A percentile compares a stretch with the other conserved stretches of the same genome.
These are phyloP conservation scores for Drosophila kambysellisi DNA, from an alignment of 2,888 invertebrate species.

Conservation along the genomic window DNA sequence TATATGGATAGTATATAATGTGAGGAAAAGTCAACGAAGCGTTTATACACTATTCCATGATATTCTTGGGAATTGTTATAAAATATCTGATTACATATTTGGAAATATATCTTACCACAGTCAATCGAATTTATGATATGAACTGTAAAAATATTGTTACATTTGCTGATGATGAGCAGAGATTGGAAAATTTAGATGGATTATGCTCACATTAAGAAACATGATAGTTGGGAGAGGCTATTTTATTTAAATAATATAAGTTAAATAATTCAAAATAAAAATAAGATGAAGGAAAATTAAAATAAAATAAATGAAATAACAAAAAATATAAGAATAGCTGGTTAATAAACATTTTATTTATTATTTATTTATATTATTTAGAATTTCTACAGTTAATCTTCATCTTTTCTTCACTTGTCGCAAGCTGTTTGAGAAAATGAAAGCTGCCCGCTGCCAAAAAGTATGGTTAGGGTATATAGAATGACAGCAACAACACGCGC, in stretches of 20 bases:
- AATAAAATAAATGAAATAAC: background rate
- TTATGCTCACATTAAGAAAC: background rate
- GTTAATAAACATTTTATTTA: background rate
- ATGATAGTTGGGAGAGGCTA: background rate
- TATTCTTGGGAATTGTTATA: background rate
- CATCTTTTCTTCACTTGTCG: background rate
- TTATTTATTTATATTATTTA: no score
- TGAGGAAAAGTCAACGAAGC: slow-evolving; percentile 16
- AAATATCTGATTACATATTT: slow-evolving; percentile 3
- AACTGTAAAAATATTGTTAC: background rate
- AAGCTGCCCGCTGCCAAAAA: background rate
- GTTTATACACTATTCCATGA: slow-evolving; percentile 17
- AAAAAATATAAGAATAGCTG: background rate
- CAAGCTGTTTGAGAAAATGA: background rate
- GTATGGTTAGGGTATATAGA: background rate
- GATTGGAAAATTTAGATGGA: background rate
- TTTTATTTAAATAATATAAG: background rate
- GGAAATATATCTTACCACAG: background rate
- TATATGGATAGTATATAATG: background rate
- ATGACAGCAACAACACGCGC: slow-evolving; percentile 37
- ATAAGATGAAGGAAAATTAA: background rate
- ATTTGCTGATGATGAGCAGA: background rate
- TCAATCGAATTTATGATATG: background rate
- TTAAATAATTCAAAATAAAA: background rate
- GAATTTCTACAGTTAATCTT: background rate